A percentile compares a stretch with the other conserved stretches of the same genome.
These are phyloP conservation scores for Diachasma alloeum DNA, from an alignment of 1,140 invertebrate species.

Conservation along the genomic window DNA sequence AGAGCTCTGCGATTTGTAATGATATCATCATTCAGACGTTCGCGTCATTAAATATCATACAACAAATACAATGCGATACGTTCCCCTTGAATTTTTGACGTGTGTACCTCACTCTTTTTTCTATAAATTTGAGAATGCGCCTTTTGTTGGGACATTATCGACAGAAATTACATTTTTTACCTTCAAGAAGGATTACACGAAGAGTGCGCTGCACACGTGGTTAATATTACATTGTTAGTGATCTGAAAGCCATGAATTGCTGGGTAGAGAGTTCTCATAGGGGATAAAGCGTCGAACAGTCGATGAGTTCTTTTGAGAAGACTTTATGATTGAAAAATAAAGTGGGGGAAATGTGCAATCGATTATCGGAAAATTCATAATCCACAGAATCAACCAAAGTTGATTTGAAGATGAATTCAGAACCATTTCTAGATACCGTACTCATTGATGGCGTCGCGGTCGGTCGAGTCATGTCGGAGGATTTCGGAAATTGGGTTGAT, in stretches of 20 bases:
- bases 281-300: background rate
- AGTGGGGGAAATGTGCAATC: background rate
- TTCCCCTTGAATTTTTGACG: too few relatives aligned
- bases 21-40: too few relatives aligned
- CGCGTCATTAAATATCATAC: too few relatives aligned
- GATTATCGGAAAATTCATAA: background rate
- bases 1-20: too few relatives aligned
- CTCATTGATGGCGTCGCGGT: background rate
- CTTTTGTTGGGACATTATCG: too few relatives aligned
- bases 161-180: background rate
- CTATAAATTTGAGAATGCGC: too few relatives aligned
- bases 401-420: background rate
- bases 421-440: background rate
- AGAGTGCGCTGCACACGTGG: background rate
- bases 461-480: background rate
- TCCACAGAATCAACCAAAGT: background rate
- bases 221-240: background rate
- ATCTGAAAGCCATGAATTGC: background rate
- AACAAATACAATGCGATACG: too few relatives aligned
- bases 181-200: background rate
- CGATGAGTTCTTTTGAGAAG: background rate
- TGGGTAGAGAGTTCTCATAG: background rate
- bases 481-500: background rate
- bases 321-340: conserved; percentile 6
- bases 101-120: too few relatives aligned